Evolutionary conservation across 1,140 invertebrate species (phyloP).

Genomic region (Leptestheria dahalacensis): DNA sequence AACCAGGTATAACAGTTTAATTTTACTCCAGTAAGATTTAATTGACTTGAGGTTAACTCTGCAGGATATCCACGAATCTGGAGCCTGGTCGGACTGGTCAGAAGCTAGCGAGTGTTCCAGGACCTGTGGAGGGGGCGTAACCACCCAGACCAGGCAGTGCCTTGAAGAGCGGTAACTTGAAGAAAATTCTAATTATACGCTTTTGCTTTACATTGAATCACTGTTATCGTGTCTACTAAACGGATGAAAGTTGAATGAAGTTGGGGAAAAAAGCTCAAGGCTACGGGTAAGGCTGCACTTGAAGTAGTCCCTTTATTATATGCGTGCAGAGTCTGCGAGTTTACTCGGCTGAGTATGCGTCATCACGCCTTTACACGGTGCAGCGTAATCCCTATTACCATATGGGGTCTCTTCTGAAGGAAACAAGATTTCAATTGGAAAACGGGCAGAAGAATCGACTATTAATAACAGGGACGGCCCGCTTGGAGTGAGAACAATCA

Average conservation of each 20-base stretch:
- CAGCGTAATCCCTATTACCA: constrained; percentile 25
- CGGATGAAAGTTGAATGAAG: not conserved
- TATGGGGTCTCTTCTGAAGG: constrained; percentile 27
- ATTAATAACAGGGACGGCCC: too few species aligned
- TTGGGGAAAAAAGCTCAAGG: not conserved
- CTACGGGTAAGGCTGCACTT: not conserved
- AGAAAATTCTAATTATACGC: not conserved
- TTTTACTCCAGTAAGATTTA: too few species aligned
- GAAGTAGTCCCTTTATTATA: not conserved
- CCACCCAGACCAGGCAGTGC: constrained; percentile 31
- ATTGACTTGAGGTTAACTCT: too few species aligned
- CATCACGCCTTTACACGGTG: not conserved
- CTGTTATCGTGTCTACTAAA: not conserved
- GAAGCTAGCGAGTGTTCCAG: constrained; percentile 58
- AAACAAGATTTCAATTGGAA: too few species aligned
- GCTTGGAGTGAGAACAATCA: too few species aligned
- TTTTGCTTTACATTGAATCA: not conserved
- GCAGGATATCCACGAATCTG: constrained; percentile 17
- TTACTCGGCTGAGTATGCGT: not conserved
- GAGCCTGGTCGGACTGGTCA: constrained; percentile 45
- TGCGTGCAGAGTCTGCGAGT: not conserved
- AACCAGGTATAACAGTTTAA: not conserved
- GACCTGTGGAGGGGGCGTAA: constrained; percentile 77
- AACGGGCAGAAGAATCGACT: too few species aligned
- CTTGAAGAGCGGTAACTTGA: constrained; percentile 19